These are phyloP conservation scores for Hyperoplus immaculatus DNA, from an alignment of 2,797 vertebrate species.

Conservation along the genomic window DNA sequence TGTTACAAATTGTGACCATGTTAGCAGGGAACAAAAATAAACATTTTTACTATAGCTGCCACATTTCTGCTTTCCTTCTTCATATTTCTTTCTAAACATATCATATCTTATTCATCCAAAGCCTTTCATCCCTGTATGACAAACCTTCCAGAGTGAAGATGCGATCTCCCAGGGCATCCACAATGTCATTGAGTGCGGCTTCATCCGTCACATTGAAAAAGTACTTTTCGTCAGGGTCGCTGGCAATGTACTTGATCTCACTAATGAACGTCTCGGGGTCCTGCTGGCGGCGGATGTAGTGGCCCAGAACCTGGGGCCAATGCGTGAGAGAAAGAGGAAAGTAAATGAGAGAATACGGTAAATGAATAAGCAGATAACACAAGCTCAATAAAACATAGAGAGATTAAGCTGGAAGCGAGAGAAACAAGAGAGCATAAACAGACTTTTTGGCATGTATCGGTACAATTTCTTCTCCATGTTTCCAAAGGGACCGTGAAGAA, in stretches of 20 bases:
- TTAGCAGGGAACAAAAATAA: background rate
- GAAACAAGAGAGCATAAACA: slow-evolving; percentile 42
- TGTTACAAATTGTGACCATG: background rate
- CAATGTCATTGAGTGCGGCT: slow-evolving; percentile 95
- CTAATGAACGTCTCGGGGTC: slow-evolving; percentile 93
- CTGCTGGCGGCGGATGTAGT: slow-evolving; percentile 94
- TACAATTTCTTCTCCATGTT: slow-evolving; percentile 41
- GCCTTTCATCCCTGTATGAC: background rate
- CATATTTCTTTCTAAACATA: background rate
- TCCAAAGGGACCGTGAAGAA: background rate
- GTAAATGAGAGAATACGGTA: background rate
- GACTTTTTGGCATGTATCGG: slow-evolving; percentile 25
- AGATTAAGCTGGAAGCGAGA: slow-evolving; percentile 21
- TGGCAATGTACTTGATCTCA: slow-evolving; percentile 96
- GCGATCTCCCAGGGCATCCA: slow-evolving; percentile 94
- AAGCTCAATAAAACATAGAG: slow-evolving; percentile 27
- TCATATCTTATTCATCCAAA: background rate
- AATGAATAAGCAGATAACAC: slow-evolving; percentile 32
- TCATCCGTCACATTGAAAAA: slow-evolving; percentile 98
- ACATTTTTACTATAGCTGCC: background rate
- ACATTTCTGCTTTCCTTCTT: background rate
- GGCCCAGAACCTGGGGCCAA: slow-evolving; percentile 90
- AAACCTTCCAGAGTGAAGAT: slow-evolving; percentile 97
- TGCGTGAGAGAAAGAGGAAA: slow-evolving; percentile 24
- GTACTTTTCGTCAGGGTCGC: slow-evolving; percentile 93